Evolutionary conservation across 2,113 vertebrate species (phyloP).

Genomic region (Irena cyanogastra): DNA sequence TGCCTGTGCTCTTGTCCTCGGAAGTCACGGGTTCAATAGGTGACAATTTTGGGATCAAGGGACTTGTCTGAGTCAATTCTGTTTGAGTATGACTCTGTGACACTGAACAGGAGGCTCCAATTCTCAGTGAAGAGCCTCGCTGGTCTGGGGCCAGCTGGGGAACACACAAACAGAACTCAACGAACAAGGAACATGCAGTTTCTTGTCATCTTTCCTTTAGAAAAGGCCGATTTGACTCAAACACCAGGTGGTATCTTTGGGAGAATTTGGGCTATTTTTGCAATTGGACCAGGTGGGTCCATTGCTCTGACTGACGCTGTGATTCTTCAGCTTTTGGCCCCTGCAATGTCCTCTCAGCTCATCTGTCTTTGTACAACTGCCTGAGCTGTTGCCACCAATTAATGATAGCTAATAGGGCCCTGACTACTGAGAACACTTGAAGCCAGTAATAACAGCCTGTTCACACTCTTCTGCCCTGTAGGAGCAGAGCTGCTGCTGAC

Average conservation of each 20-base stretch:
- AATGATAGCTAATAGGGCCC: slow-evolving; percentile 14
- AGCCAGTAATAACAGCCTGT: slow-evolving; percentile 23
- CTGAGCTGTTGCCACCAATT: slow-evolving; percentile 34
- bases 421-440: background rate
- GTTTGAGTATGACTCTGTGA: background rate
- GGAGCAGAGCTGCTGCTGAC: slow-evolving; percentile 1
- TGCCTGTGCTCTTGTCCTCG: background rate
- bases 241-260: background rate
- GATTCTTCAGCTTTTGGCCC: background rate
- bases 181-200: background rate
- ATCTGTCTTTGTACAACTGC: background rate
- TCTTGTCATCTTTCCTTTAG: background rate
- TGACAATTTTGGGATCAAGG: background rate
- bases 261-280: background rate
- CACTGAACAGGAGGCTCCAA: background rate
- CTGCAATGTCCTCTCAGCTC: background rate
- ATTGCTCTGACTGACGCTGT: background rate
- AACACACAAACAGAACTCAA: background rate
- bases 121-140: background rate
- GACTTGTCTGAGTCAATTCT: background rate
- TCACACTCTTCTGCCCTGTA: background rate
- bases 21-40: background rate
- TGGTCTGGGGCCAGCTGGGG: background rate
- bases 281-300: background rate
- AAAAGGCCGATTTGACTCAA: background rate